Base-by-base conservation (phyloP, 2,113 vertebrate genomes). In the Hydrochoerus hydrochaeris region DNA sequence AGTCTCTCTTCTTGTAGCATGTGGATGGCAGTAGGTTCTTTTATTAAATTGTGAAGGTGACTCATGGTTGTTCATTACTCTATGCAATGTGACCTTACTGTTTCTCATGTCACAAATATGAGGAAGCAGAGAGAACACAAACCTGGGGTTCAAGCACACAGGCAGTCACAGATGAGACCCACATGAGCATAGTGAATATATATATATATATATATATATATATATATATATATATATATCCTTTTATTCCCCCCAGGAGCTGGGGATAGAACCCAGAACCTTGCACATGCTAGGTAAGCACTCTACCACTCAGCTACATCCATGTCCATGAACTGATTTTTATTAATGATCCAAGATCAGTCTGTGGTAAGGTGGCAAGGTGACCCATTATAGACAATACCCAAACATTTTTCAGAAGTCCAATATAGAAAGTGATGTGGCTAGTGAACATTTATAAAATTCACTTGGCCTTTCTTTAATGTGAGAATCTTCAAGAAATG, bases 1-100 rank as follows among this genome's bases (percentile, higher is more conserved):
- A 7, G 4, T 57, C 1, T 3, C 1, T 3, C 1, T 49, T 20
- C 17, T 41, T 26, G 6, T 22, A 60, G 60, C 44, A 6, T 46
- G n/a, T 44, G 41, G 63, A 11, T 57, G 75, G 22, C 0, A 28
- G 57, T 49, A n/a, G 46, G 4, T 90, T 69, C 41, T 65, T 93
- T 71, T 35, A 16, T 81, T 82, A 85, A 69, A 3, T 58, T 44
- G 22, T 17, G 62, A 78, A 78, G 77, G 35, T 20, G 7, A 63
- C 49, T 90, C 49, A 16, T 58, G 35, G 9, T 52, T 52, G 32
- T 28, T 80, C n/a, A 20, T 19, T 24, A 9, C 84, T 84, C 44
- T 67, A 14, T 7, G 9, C 1, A 8, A 0, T 7, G n/a, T 84
- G 60, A 60, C 28, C 73, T 65, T 81, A 6, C 24, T 63, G 19